Evolutionary conservation across 2,888 invertebrate genomes (phyloP), one percentile per base, ranked within the genome.

Genomic region (Ophion ventricosus): DNA sequence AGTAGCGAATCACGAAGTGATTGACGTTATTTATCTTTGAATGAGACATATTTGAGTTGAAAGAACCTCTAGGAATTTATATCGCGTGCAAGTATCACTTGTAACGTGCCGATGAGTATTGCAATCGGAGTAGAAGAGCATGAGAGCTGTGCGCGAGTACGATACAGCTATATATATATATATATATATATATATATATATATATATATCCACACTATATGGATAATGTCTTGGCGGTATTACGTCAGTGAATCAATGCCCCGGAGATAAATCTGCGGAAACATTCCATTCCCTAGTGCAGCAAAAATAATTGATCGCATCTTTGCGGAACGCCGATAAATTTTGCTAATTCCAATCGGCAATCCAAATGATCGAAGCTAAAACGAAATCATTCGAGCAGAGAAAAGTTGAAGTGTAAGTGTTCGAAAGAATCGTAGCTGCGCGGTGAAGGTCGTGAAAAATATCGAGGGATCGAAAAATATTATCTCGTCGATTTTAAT

Each of bases 21-120:
- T 61, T 61, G 54, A 76, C 63, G 26, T 75, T 56, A 49, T 64
- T 66, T 72, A 64, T 81, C 75, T 43, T 57, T 20, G 11, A 72
- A 76, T 49, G 72, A 76, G 70, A 76, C 76, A 66, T 49, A 49
- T 70, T 82, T 8, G 70, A 70, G 81, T 82, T 82, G 81, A 82
- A 82, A 64, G 64, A 82, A 76, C 81, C 70, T 63, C 63, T 26
- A 70, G 81, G 81, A 82, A 82, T 82, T 54, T 49, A 23, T 76
- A 82, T 82, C 66, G 81, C 81, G 70, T 82, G 81, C 64, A 7
- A 63, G 72, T 26, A 49, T 23, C 76, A 49, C 26, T 81, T 76
- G 43, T 29, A 17, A 82, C 56, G 43, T 64, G 8, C 26, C 64
- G 63, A 82, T 76, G 43, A 63, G 40, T 25, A 40, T 35, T 70